Evolutionary conservation across 2,888 invertebrate species (phyloP), one percentile per base, ranked within the genome.

Genomic region (Chironomus tentans): DNA sequence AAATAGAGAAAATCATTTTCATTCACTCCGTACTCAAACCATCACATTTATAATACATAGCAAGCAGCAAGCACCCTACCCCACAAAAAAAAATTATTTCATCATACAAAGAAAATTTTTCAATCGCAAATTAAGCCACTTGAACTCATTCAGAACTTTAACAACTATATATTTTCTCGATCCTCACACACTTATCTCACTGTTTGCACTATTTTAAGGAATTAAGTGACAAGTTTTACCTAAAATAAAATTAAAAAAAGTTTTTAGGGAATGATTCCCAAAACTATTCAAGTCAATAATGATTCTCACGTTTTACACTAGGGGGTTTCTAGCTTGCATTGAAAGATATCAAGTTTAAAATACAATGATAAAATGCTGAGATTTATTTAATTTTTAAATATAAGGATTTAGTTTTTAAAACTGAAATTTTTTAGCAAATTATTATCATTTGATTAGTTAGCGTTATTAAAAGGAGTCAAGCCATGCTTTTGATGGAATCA

Each of bases 1-100:
- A 74, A 74, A 38, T 68, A 74, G 74, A 72, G 72, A 74, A 74
- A 74, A 74, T 65, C 10, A 47, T 74, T 74, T 74, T 74, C 74
- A 74, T 74, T 74, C 74, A 74, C 38, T 65, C 74, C 65, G 65
- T 21, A 46, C 22, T 73, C 72, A 50, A 61, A 48, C 61, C 61
- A 46, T 62, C 72, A 61, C 71, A 48, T 56, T 70, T 47, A 21
- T 18, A 38, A 38, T 68, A 70, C 46, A 50, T 62, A 38, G 38
- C 38, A 38, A n/a, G 38, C 38, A 38, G 38, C 38, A 62, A 46
- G 47, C 74, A 38, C 21, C 68, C 68, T 21, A 74, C 61, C 62
- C 24, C 62, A 73, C 56, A 21, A 13, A 73, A 74, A 68, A 74
- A 74, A 68, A 74, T 68, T 65, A 74, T 74, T 74, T 74, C 74